Percentiles rank a stretch among this genome's conserved stretches.
Conservation (phyloP, 2,113 vertebrate species). For the Pyrgilauda ruficollis region DNA sequence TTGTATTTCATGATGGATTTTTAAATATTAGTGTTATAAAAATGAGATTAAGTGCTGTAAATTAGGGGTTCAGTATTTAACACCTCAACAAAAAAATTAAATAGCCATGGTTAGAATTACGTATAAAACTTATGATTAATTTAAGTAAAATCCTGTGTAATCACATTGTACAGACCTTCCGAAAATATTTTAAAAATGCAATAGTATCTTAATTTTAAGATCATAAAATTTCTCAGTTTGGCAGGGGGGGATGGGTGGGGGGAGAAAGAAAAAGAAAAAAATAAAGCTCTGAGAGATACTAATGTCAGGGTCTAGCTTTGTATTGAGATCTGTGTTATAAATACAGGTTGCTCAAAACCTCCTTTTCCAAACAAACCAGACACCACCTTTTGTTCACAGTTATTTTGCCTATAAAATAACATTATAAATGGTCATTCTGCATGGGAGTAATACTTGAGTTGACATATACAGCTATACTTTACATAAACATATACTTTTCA, state of each 20-base stretch:
- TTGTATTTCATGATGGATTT: background rate
- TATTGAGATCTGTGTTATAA: background rate
- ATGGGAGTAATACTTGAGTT: background rate
- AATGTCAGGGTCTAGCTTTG: background rate
- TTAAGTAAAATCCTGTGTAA: background rate
- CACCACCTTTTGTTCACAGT: background rate
- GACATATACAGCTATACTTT: background rate
- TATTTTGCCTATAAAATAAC: background rate
- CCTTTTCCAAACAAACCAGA: background rate
- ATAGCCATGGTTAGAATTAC: background rate
- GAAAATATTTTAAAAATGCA: background rate
- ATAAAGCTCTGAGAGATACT: background rate
- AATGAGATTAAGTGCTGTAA: background rate
- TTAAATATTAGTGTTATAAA: background rate
- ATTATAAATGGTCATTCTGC: background rate
- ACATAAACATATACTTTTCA: background rate
- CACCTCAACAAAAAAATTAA: background rate
- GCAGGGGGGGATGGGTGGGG: accelerated
- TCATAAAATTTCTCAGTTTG: background rate
- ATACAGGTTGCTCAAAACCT: background rate
- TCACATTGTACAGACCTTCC: background rate
- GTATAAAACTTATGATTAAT: background rate
- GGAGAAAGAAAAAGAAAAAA: background rate
- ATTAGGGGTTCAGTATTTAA: background rate
- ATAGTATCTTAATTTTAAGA: background rate